Conservation (phyloP, 2,113 vertebrate species). For the Helogale parvula region DNA sequence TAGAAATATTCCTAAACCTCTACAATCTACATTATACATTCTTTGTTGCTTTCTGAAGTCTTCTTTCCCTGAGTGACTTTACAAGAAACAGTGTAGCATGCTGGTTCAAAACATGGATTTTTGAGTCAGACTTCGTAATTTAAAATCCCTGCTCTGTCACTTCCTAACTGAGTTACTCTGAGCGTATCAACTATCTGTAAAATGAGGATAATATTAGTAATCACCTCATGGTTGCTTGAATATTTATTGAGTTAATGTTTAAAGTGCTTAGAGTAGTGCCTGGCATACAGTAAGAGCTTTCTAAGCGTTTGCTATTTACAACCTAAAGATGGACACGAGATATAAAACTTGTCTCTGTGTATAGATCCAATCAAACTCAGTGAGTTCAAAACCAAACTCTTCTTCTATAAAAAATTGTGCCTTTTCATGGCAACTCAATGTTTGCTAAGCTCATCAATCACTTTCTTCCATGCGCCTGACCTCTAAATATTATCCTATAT, state of each 20-base stretch:
- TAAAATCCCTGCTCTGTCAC: neutral
- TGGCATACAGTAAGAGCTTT: neutral
- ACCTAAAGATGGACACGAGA: neutral
- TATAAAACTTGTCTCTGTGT: neutral
- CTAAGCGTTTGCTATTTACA: conserved; percentile 40
- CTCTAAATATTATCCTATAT: neutral
- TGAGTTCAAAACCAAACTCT: conserved; percentile 12
- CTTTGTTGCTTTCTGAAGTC: neutral
- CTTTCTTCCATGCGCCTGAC: neutral
- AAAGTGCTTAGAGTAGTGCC: conserved; percentile 30
- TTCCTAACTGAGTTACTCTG: neutral
- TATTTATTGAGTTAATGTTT: conserved; percentile 52
- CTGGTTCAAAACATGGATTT: neutral
- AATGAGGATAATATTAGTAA: neutral
- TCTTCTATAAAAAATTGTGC: neutral
- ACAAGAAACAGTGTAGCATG: neutral
- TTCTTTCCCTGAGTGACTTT: neutral
- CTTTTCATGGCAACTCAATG: neutral
- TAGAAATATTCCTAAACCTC: neutral
- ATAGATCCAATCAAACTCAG: neutral
- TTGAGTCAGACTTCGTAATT: neutral
- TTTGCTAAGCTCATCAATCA: neutral
- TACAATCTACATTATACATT: neutral
- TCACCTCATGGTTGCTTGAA: conserved; percentile 14
- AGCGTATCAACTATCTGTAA: neutral